A percentile compares a stretch with the other conserved stretches of the same genome.
phyloP scores from a whole-genome alignment of 2,113 vertebrate species.

The Odontesthes bonariensis region DNA sequence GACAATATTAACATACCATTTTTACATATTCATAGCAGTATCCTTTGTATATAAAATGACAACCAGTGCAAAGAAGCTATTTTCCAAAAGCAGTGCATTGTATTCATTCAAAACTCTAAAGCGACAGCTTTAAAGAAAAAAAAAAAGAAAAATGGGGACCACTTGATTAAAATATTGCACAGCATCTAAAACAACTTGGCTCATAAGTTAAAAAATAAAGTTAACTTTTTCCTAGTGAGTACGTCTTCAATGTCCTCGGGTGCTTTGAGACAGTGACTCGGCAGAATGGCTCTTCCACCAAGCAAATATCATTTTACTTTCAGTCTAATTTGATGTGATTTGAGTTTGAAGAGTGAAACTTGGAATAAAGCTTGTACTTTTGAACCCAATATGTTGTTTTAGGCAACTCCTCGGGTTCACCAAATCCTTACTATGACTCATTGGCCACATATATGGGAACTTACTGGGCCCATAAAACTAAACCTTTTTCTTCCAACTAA shows the following conservation, averaged over 20 bases:
- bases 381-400: too few relatives aligned
- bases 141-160: too few relatives aligned
- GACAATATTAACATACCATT: constrained; percentile 30
- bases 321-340: too few relatives aligned
- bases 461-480: background rate
- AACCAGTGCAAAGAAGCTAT: background rate
- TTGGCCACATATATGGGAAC: background rate
- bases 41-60: background rate
- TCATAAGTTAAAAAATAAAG: background rate
- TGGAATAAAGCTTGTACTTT: too few relatives aligned
- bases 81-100: background rate
- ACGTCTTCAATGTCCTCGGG: too few relatives aligned
- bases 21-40: constrained; percentile 9
- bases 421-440: too few relatives aligned
- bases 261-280: too few relatives aligned
- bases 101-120: constrained; percentile 1
- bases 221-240: background rate
- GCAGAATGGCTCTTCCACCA: too few relatives aligned
- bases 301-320: too few relatives aligned
- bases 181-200: background rate
- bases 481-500: background rate
- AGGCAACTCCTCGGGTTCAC: too few relatives aligned
- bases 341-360: too few relatives aligned
- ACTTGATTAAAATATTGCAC: background rate
- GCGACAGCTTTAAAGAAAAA: too few relatives aligned